Conservation (phyloP, 2,113 vertebrate species). For the Columba janthina region DNA sequence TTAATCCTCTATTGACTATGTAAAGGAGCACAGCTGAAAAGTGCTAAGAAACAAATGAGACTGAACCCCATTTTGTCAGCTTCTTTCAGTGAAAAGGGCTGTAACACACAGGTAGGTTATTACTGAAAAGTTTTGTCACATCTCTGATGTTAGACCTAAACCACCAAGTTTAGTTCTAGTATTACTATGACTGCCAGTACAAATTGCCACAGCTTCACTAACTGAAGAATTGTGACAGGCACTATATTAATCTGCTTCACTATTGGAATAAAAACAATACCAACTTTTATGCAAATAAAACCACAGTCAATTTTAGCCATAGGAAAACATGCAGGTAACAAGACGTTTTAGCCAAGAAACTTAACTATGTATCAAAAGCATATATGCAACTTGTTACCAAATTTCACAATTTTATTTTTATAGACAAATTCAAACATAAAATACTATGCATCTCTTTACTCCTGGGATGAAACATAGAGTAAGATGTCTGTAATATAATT, state of each 20-base stretch:
- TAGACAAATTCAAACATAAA: neutral
- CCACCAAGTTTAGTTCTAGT: neutral
- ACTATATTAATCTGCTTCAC: accelerated
- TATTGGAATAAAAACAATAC: accelerated
- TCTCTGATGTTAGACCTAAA: neutral
- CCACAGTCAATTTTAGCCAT: accelerated
- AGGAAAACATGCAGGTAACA: neutral
- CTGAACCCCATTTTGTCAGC: accelerated
- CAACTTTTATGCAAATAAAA: neutral
- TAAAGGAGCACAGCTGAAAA: accelerated
- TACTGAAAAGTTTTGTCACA: accelerated
- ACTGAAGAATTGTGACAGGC: neutral
- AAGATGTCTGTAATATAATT: accelerated
- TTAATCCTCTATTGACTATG: neutral
- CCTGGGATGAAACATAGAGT: accelerated
- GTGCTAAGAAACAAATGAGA: neutral
- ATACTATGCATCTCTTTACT: accelerated
- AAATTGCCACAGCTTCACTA: neutral
- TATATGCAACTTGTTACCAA: accelerated
- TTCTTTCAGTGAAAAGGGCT: accelerated
- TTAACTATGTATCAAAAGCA: accelerated
- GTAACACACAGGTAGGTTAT: neutral
- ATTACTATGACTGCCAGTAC: accelerated
- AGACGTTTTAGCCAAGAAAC: accelerated
- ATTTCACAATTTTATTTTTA: neutral